Evolutionary conservation across 2,888 invertebrate species (phyloP).

Genomic region (Heterodera filipjevi): DNA sequence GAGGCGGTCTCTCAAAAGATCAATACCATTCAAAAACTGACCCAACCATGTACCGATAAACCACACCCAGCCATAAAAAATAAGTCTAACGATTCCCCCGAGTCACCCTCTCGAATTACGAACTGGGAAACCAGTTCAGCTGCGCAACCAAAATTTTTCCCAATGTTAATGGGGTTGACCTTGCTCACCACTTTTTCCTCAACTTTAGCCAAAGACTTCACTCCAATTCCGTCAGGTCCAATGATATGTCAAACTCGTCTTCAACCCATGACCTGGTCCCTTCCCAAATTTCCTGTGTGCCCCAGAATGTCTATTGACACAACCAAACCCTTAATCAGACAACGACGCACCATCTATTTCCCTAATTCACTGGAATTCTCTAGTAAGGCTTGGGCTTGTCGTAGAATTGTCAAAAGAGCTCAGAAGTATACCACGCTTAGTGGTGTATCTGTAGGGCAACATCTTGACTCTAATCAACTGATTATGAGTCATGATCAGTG

Average conservation of each 20-base stretch:
- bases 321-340: neutral
- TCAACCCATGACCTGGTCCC: neutral
- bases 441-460: neutral
- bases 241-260: neutral
- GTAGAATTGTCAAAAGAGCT: neutral
- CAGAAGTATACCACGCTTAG: neutral
- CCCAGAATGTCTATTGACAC: neutral
- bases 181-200: neutral
- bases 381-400: neutral
- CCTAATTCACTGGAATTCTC: neutral
- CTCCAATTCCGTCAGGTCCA: neutral
- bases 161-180: neutral
- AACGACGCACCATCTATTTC: neutral
- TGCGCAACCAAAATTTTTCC: neutral
- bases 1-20: neutral
- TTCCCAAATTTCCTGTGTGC: neutral
- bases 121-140: neutral
- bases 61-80: neutral
- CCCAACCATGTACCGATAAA: neutral
- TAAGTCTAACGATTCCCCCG: too few species aligned
- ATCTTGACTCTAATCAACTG: neutral
- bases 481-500: neutral
- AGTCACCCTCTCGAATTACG: neutral
- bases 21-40: neutral
- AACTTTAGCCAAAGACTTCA: neutral